Evolutionary conservation across 2,888 invertebrate genomes (phyloP).

Genomic region (Nephrotoma flavescens): DNA sequence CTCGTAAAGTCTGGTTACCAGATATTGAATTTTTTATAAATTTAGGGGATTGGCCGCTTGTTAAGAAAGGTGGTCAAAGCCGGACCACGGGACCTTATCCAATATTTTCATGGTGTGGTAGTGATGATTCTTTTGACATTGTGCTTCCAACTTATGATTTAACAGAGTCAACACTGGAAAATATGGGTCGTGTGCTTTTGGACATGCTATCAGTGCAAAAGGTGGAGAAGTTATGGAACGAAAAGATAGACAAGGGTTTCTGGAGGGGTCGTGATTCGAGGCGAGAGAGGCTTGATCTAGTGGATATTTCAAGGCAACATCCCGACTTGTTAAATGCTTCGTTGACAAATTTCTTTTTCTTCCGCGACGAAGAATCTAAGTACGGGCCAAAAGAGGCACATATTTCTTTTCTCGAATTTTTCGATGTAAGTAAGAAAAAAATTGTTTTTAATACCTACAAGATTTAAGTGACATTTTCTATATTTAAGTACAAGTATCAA

Average conservation of each 20-base stretch:
- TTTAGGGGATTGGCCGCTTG: conserved; percentile 91
- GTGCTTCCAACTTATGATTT: conserved; percentile 91
- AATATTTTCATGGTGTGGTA: conserved; percentile 95
- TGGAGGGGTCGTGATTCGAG: conserved; percentile 90
- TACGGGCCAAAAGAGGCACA: conserved; percentile 78
- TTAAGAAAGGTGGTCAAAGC: conserved; percentile 33
- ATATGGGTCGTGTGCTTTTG: conserved; percentile 81
- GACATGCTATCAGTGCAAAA: conserved; percentile 86
- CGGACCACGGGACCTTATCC: conserved; percentile 45
- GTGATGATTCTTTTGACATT: conserved; percentile 70
- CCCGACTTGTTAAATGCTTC: conserved; percentile 79
- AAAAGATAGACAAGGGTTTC: conserved; percentile 61
- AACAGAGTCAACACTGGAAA: conserved; percentile 80
- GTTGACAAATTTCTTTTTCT: conserved; percentile 94
- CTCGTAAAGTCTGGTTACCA: conserved; percentile 65
- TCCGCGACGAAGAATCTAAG: conserved; percentile 61
- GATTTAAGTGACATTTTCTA: neutral
- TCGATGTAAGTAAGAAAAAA: conserved; percentile 51
- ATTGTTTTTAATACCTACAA: neutral
- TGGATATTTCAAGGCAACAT: conserved; percentile 57
- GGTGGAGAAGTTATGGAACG: conserved; percentile 51
- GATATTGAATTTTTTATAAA: conserved; percentile 85
- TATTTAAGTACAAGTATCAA: conserved; percentile 79
- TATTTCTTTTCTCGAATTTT: conserved; percentile 85
- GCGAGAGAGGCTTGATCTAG: conserved; percentile 65